Conservation (phyloP, 2,888 invertebrate genomes). For the Enchytraeus crypticus region DNA sequence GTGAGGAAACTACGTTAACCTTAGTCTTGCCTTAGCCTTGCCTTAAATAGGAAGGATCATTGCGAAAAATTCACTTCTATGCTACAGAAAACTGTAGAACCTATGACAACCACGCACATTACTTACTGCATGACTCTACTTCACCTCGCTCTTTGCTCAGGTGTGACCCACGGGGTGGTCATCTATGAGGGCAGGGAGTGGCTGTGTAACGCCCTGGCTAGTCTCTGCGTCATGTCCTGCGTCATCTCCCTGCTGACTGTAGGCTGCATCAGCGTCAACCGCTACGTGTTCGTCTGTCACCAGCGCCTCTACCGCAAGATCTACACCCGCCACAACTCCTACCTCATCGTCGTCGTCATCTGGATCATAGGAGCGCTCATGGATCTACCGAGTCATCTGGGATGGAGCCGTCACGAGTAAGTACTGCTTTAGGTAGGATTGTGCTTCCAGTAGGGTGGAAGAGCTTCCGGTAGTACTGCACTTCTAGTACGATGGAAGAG, state of each 20-base stretch:
- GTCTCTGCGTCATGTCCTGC: slow-evolving; percentile 33
- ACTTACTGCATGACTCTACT: too few relatives aligned
- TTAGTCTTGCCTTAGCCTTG: too few relatives aligned
- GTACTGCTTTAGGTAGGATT: too few relatives aligned
- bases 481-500: too few relatives aligned
- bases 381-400: slow-evolving; percentile 6
- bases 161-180: slow-evolving; percentile 31
- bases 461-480: too few relatives aligned
- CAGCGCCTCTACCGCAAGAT: slow-evolving; percentile 7
- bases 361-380: slow-evolving; percentile 6
- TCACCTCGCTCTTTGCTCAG: slow-evolving; percentile 18
- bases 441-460: too few relatives aligned
- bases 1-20: too few relatives aligned
- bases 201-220: slow-evolving; percentile 32
- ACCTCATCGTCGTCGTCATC: background rate
- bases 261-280: slow-evolving; percentile 32
- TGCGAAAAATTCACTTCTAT: too few relatives aligned
- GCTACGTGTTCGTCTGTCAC: slow-evolving; percentile 33
- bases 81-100: too few relatives aligned
- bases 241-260: slow-evolving; percentile 33
- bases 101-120: too few relatives aligned
- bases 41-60: too few relatives aligned
- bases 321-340: slow-evolving; percentile 1
- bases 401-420: slow-evolving; percentile 9
- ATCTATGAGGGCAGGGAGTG: slow-evolving; percentile 29